Conservation (phyloP, 2,113 vertebrate species). For the Bambusicola thoracicus region DNA sequence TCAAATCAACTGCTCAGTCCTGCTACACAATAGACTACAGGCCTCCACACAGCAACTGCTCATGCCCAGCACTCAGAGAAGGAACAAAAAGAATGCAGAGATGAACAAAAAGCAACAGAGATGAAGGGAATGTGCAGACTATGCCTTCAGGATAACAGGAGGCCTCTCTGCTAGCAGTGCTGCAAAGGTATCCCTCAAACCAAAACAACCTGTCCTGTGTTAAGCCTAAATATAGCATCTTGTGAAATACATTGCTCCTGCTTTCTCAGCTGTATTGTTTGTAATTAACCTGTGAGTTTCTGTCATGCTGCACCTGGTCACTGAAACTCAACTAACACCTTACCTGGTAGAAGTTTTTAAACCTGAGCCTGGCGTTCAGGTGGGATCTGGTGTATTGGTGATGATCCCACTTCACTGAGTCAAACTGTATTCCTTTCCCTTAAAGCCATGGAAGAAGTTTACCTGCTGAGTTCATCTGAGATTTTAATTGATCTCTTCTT, state of each 20-base stretch:
- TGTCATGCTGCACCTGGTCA: not conserved
- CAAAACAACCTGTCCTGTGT: not conserved
- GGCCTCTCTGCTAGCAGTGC: not conserved
- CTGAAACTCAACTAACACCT: not conserved
- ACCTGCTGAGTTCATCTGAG: not conserved
- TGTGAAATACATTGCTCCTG: not conserved
- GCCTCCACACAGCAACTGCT: not conserved
- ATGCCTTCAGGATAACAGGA: not conserved
- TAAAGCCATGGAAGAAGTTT: not conserved
- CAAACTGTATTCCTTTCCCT: not conserved
- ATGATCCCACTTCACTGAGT: not conserved
- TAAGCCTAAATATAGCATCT: not conserved
- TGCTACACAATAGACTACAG: slow-evolving; percentile 45
- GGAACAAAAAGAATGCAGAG: not conserved
- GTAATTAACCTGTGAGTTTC: not conserved
- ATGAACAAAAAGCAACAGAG: not conserved
- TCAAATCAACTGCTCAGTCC: slow-evolving; percentile 44
- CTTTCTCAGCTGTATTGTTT: not conserved
- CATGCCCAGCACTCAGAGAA: not conserved
- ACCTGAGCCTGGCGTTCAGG: not conserved
- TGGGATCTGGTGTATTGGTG: not conserved
- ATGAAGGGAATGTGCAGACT: not conserved
- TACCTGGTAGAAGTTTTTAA: not conserved
- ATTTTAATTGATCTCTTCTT: not conserved
- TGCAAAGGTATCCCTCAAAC: not conserved